phyloP scores from a whole-genome alignment of 2,113 vertebrate genomes.

The Carollia perspicillata region DNA sequence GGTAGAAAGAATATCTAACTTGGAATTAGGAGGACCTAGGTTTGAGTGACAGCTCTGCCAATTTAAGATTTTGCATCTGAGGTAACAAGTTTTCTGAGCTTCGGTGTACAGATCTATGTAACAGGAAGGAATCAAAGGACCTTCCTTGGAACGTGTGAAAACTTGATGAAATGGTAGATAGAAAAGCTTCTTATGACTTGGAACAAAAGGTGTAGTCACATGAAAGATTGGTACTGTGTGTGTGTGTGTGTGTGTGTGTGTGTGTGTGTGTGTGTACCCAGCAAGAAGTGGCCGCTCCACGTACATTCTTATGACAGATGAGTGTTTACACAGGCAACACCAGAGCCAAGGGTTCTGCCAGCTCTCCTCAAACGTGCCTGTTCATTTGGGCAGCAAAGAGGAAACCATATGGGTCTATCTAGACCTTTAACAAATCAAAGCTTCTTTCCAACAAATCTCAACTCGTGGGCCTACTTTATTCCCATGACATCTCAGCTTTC shows the following conservation, averaged over 20 bases:
- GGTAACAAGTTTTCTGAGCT: background rate
- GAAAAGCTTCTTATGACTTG: background rate
- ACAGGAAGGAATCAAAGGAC: background rate
- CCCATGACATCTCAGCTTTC: background rate
- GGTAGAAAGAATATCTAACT: background rate
- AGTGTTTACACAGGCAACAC: background rate
- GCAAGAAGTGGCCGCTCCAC: background rate
- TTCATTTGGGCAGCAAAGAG: slow-evolving; percentile 4
- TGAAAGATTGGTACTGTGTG: background rate
- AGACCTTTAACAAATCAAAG: background rate
- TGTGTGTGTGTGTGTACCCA: no score
- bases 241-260: no score
- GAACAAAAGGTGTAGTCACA: background rate
- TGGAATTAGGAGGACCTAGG: background rate
- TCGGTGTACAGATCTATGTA: background rate
- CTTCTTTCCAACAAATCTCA: background rate
- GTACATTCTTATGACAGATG: background rate
- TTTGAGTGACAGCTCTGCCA: background rate
- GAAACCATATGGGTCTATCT: background rate
- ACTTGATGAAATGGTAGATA: background rate
- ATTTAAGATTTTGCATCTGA: background rate
- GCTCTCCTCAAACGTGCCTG: background rate
- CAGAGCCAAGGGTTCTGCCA: background rate
- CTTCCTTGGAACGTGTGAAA: background rate
- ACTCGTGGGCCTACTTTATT: background rate